Evolutionary conservation across 2,797 vertebrate species (phyloP), one percentile per base, ranked within the genome.

Genomic region (Eurystomus glaucurus): DNA sequence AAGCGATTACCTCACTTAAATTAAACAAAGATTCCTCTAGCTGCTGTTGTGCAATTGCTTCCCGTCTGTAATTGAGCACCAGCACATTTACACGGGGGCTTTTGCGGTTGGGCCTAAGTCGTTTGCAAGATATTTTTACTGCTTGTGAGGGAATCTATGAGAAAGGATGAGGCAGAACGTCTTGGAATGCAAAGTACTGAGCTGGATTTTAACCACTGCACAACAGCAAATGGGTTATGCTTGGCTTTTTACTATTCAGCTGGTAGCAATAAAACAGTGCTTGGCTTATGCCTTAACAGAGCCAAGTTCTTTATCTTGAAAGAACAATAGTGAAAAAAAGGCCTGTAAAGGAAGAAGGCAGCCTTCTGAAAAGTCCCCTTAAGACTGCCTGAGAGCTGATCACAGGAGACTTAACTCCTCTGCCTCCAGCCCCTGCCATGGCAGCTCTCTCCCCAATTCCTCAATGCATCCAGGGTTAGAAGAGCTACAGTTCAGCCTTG

Each of bases 231-330:
- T 87, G 82, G 90, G 94, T 96, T 94, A 86, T 81, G 85, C 77
- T 96, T 88, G 83, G 84, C 94, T 96, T 91, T 97, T 95, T 96
- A 92, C 86, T 86, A 78, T 97, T 96, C 93, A 95, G 95, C 79
- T 96, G 93, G 91, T 93, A 95, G 94, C 88, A 95, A 95, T 92
- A 97, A 97, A 96, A 92, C 78, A 93, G 85, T 37, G 62, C 89
- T 86, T 83, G 90, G 85, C 91, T 92, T 90, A 85, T 88, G 93
- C 80, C 74, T 86, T 88, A 89, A 87, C 81, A 55, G 81, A 96
- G 82, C 78, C 55, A 84, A 94, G 91, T 88, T 92, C 95, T 96
- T 97, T 92, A 95, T 97, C 86, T 97, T 96, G 92, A 94, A 90
- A 95, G 84, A 94, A 93, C 90, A 94, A 94, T 72, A 74, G 83